These are phyloP conservation scores for Myotis pilosus DNA, from an alignment of 2,797 vertebrate species.

Conservation along the genomic window DNA sequence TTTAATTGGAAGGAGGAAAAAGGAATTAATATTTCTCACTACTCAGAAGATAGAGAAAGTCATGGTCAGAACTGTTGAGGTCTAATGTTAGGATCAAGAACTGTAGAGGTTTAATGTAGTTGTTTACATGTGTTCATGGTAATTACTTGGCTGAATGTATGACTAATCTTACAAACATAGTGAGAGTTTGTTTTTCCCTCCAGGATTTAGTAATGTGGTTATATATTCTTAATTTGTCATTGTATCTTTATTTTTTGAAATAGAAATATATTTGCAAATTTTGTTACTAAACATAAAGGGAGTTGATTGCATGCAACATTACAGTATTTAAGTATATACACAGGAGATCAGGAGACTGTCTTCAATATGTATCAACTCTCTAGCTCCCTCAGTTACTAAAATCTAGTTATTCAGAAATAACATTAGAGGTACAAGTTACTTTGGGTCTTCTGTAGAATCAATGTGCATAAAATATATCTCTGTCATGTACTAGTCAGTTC, in stretches of 20 bases:
- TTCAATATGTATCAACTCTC: not conserved
- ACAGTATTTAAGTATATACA: not conserved
- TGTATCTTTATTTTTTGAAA: not conserved
- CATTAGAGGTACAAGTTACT: slow-evolving; percentile 5
- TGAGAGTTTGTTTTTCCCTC: not conserved
- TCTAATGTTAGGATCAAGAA: not conserved
- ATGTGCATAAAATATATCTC: slow-evolving; percentile 18
- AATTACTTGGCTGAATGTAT: not conserved
- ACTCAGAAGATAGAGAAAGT: not conserved
- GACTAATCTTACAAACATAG: not conserved
- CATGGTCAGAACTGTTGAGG: not conserved
- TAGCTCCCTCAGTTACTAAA: slow-evolving; percentile 31
- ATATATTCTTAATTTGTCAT: not conserved
- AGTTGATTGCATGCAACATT: not conserved
- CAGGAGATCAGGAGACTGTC: not conserved
- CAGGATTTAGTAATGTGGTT: not conserved
- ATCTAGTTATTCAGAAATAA: slow-evolving; percentile 30
- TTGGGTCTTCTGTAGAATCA: not conserved
- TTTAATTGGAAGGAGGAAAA: not conserved
- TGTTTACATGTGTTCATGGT: not conserved
- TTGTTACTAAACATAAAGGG: not conserved
- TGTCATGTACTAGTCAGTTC: slow-evolving; percentile 2
- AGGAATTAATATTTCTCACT: not conserved
- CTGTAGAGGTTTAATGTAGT: not conserved
- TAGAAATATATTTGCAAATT: not conserved